phyloP scores from a whole-genome alignment of 1,140 invertebrate genomes.

The Trichonephila clavipes region DNA sequence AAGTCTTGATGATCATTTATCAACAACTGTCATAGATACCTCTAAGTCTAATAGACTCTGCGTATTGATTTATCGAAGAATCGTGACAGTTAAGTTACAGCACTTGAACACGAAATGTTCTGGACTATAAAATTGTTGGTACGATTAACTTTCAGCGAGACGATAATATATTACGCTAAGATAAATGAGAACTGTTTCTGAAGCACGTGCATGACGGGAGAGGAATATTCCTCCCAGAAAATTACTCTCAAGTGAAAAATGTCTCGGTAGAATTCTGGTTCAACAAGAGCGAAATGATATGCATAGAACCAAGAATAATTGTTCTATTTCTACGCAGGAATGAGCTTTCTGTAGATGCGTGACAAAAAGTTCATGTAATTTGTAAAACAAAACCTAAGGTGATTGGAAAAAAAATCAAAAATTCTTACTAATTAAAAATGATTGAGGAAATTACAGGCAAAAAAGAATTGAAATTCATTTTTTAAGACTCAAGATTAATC shows the following conservation, averaged over 20 bases:
- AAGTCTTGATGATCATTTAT: not conserved
- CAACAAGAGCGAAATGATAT: too few species aligned
- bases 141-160: not conserved
- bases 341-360: too few species aligned
- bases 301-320: too few species aligned
- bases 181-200: not conserved
- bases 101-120: conserved; percentile 5
- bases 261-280: too few species aligned
- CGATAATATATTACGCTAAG: not conserved
- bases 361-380: too few species aligned
- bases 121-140: conserved; percentile 20
- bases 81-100: not conserved
- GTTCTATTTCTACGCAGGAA: too few species aligned
- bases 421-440: too few species aligned
- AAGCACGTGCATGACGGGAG: not conserved
- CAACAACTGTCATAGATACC: not conserved
- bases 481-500: too few species aligned
- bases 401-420: too few species aligned
- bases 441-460: too few species aligned
- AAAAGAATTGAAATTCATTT: too few species aligned
- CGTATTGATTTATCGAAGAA: not conserved
- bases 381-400: too few species aligned
- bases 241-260: not conserved
- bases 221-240: not conserved
- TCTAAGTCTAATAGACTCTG: not conserved